Conservation (phyloP, 2,797 vertebrate species). For the Hirundo rustica region DNA sequence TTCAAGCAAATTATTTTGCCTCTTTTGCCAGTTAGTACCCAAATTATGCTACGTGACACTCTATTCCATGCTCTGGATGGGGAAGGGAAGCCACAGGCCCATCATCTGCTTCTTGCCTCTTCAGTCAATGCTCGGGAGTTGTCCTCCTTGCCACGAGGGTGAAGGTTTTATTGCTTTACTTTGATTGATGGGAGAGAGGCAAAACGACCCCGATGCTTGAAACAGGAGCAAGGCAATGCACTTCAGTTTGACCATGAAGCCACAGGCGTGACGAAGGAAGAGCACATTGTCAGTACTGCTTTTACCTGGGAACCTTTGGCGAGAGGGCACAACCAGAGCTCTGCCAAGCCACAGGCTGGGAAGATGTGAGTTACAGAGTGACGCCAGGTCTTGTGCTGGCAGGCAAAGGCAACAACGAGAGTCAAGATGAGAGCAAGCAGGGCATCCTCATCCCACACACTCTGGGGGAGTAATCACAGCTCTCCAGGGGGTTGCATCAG, state of each 20-base stretch:
- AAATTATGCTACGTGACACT: neutral
- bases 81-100: neutral
- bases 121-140: neutral
- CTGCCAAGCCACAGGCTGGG: neutral
- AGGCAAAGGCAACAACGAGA: neutral
- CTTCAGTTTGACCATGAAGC: neutral
- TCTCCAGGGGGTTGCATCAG: slow-evolving; percentile 41
- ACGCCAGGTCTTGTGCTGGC: neutral
- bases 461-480: neutral
- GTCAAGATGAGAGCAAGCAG: neutral
- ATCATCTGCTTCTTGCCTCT: neutral
- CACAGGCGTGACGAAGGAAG: neutral
- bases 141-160: neutral
- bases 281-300: neutral
- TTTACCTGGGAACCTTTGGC: neutral
- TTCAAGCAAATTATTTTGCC: neutral
- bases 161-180: slow-evolving; percentile 53
- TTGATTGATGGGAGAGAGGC: neutral
- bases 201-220: neutral
- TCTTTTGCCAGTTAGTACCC: slow-evolving; percentile 25
- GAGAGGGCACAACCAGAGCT: neutral
- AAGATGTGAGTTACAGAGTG: neutral
- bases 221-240: neutral
- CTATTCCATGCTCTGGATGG: neutral
- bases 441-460: neutral